Base-by-base conservation (phyloP, 2,888 invertebrate genomes). In the Mechanitis mazaeus region DNA sequence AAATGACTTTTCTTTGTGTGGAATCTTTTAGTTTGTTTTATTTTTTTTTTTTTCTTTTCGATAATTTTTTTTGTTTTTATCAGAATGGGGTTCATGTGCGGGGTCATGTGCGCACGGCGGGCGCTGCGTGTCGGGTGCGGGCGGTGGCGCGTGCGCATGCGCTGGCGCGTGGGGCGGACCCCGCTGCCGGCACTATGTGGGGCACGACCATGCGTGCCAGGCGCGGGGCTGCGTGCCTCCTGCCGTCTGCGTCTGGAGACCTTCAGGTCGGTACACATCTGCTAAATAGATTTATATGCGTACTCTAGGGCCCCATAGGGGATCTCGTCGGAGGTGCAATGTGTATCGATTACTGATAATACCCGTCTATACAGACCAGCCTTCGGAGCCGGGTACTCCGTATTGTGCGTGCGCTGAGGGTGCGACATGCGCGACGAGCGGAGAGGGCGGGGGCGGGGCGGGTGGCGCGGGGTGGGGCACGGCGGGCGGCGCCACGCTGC, bases 151-250 rank as follows among this genome's bases (percentile, higher is more conserved):
- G 74, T 98, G 98, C 90, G 91, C 91, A 62, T 98, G 98, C 83
- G 91, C 93, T 2, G 91, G 92, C 59, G 95, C 95, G 20, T 97
- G 94, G 90, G 91, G 93, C 59, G 98, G 98, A 0, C 91, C 92
- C 56, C 92, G 92, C 70, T 97, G 97, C 86, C 81, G 90, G 61
- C 92, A 92, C 65, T 92, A 92, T 75, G 89, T 93, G 62, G 92
- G 92, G 0, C 90, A 91, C 70, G 91, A 92, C 71, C 92, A 93
- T 85, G 92, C 93, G 0, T 95, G 95, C 80, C 78, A 79, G 60
- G 71, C 74, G 61, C 74, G 70, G 54, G 72, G 69, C 60, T 95
- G 95, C 75, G 80, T 89, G 33, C 79, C 92, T 64, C 87, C 91
- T 64, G 78, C 75, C 56, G 64, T 81, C 47, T 88, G 87, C 75